Percentiles rank a stretch among this genome's conserved stretches.
phyloP scores from a whole-genome alignment of 1,140 invertebrate species.

The Cardiocondyla obscurior region DNA sequence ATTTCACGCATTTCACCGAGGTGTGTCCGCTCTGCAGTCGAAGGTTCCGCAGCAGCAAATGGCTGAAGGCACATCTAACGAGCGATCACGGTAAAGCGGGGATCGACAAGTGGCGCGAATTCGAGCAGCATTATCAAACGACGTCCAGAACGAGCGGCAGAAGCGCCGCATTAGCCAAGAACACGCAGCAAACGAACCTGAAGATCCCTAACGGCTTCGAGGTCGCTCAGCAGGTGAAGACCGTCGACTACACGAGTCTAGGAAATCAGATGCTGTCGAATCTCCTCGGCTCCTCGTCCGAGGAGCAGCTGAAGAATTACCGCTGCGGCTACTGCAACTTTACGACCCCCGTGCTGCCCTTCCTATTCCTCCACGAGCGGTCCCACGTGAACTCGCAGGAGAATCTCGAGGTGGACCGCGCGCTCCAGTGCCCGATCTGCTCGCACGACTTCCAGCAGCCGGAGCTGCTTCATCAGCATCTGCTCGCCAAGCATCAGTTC shows the following conservation, averaged over 20 bases:
- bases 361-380: conserved; percentile 95
- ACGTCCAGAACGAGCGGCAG: conserved; percentile 66
- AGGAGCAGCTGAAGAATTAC: conserved; percentile 88
- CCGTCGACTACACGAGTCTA: conserved; percentile 77
- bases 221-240: conserved; percentile 72
- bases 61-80: conserved; percentile 94
- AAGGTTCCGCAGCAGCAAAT: conserved; percentile 94
- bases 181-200: conserved; percentile 81
- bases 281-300: conserved; percentile 85
- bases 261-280: conserved; percentile 85
- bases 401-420: conserved; percentile 61
- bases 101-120: conserved; percentile 88
- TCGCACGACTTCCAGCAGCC: conserved; percentile 85
- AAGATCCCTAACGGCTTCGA: conserved; percentile 87
- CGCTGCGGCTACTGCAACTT: conserved; percentile 95
- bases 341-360: conserved; percentile 93
- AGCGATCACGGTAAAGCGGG: conserved; percentile 92
- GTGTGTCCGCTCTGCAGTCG: conserved; percentile 94
- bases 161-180: conserved; percentile 60
- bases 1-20: conserved; percentile 90
- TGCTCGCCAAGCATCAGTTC: conserved; percentile 85
- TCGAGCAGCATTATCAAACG: conserved; percentile 85
- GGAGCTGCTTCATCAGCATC: conserved; percentile 86
- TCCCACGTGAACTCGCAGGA: conserved; percentile 86
- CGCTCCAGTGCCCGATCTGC: conserved; percentile 86